Evolutionary conservation across 2,888 invertebrate genomes (phyloP).

Genomic region (Leptinotarsa rubiginosa): DNA sequence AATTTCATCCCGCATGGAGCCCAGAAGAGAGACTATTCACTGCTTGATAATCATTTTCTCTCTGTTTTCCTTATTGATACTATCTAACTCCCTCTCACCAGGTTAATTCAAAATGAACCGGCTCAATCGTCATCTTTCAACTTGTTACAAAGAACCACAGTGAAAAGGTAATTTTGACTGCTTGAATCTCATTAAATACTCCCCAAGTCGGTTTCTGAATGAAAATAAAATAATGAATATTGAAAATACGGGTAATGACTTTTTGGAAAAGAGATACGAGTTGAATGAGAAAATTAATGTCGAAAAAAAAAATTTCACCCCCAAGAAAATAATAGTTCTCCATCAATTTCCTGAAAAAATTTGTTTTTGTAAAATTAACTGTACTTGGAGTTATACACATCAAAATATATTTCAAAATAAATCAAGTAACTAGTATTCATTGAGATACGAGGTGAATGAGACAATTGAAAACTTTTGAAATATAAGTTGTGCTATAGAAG

Average conservation of each 20-base stretch:
- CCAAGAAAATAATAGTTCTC: no score
- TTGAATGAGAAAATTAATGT: neutral
- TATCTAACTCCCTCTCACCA: slow-evolving; percentile 38
- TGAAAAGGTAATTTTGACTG: slow-evolving; percentile 8
- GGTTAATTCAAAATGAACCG: neutral
- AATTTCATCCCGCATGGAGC: slow-evolving; percentile 52
- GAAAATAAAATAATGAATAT: neutral
- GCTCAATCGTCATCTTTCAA: slow-evolving; percentile 2
- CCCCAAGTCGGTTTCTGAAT: slow-evolving; percentile 8
- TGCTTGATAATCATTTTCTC: slow-evolving; percentile 42
- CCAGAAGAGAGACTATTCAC: slow-evolving; percentile 32
- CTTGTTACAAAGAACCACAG: slow-evolving; percentile 7
- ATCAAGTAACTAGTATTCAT: no score
- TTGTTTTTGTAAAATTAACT: no score
- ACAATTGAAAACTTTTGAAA: no score
- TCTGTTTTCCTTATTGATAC: slow-evolving; percentile 50
- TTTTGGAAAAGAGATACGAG: neutral
- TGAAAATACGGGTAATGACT: slow-evolving; percentile 3
- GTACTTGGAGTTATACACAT: no score
- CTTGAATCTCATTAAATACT: slow-evolving; percentile 16
- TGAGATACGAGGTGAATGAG: no score
- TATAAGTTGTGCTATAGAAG: no score
- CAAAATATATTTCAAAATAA: no score
- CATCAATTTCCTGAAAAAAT: no score
- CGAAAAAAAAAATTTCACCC: no score